phyloP scores from a whole-genome alignment of 2,888 invertebrate genomes.

The Trichogramma evanescens region DNA sequence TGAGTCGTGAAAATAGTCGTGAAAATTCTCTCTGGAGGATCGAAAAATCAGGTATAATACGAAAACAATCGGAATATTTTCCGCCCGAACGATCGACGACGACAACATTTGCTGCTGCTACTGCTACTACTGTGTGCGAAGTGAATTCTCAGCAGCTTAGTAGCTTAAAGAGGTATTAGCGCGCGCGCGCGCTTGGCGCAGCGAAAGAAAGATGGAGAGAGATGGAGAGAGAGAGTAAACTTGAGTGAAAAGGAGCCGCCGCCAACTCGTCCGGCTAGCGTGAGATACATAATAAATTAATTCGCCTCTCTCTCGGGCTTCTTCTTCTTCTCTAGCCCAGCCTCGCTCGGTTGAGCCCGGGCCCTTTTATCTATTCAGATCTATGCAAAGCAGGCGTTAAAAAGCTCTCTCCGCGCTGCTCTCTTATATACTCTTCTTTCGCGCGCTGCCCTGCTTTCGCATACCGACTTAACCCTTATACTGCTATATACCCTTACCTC shows the following conservation, averaged over 20 bases:
- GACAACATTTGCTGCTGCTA: too few species aligned
- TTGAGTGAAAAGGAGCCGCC: slow-evolving; percentile 30
- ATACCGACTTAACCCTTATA: slow-evolving; percentile 18
- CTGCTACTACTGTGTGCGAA: too few species aligned
- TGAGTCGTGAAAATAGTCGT: too few species aligned
- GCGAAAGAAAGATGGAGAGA: neutral
- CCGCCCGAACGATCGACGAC: too few species aligned
- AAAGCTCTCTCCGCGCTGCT: slow-evolving; percentile 34
- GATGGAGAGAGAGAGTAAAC: slow-evolving; percentile 16
- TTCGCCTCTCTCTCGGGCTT: slow-evolving; percentile 33
- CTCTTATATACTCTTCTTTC: slow-evolving; percentile 24
- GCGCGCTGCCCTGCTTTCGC: slow-evolving; percentile 19
- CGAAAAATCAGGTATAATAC: too few species aligned
- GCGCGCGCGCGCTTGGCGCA: slow-evolving; percentile 23
- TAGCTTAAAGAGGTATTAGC: slow-evolving; percentile 37
- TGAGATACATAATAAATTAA: slow-evolving; percentile 47
- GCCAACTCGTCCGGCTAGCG: slow-evolving; percentile 28
- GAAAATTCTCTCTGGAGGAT: too few species aligned
- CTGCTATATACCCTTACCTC: neutral
- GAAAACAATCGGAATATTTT: too few species aligned
- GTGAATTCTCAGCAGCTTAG: too few species aligned
- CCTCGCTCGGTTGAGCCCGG: neutral
- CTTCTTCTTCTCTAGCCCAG: slow-evolving; percentile 23
- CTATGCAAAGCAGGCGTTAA: slow-evolving; percentile 47
- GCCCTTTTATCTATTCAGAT: slow-evolving; percentile 46